Conservation (phyloP, 2,888 invertebrate genomes). For the Augiades crinisus region DNA sequence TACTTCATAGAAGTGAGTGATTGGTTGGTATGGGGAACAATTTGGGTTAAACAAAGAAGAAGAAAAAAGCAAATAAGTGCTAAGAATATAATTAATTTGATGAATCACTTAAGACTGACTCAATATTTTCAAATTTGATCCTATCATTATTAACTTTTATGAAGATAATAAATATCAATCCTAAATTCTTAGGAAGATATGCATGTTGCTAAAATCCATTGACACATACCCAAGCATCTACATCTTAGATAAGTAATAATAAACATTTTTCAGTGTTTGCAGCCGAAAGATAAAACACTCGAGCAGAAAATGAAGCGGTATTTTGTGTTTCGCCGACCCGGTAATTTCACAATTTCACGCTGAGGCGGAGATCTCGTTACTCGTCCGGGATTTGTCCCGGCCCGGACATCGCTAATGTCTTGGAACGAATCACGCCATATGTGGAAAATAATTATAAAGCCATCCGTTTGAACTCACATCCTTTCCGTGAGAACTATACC, state of each 20-base stretch:
- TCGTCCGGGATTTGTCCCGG: constrained; percentile 58
- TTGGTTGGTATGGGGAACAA: no score
- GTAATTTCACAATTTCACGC: constrained; percentile 79
- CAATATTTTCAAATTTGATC: no score
- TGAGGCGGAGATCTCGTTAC: constrained; percentile 70
- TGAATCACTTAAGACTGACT: no score
- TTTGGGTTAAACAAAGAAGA: no score
- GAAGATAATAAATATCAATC: no score
- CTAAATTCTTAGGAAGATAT: no score
- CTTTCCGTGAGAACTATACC: constrained; percentile 57
- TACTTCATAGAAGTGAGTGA: no score
- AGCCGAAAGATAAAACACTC: constrained; percentile 17
- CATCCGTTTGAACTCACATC: constrained; percentile 46
- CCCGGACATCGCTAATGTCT: constrained; percentile 66
- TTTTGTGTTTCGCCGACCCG: constrained; percentile 45
- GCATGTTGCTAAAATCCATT: no score
- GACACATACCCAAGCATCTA: no score
- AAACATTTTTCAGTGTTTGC: constrained; percentile 10
- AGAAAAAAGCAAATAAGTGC: no score
- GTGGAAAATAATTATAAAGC: constrained; percentile 72
- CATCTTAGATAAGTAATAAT: background rate
- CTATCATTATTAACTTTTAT: no score
- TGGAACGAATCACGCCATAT: constrained; percentile 71
- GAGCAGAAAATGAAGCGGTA: constrained; percentile 27
- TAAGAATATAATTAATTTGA: no score